phyloP scores from a whole-genome alignment of 2,113 vertebrate species.

The Cathartes aura region DNA sequence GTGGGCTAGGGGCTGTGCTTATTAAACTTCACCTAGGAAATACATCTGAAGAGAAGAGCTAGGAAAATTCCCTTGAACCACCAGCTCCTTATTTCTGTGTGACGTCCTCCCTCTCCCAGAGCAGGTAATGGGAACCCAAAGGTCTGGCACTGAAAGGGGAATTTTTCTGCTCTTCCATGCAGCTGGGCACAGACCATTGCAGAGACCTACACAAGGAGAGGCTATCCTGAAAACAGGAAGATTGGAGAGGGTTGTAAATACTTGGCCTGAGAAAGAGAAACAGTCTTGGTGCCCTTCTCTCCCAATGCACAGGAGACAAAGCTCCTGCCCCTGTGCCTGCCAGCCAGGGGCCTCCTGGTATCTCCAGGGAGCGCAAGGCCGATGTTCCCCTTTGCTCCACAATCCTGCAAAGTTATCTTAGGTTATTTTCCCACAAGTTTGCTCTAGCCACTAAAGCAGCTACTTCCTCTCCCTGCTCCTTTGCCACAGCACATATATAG shows the following conservation, averaged over 20 bases:
- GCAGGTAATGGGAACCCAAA: not conserved
- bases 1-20: not conserved
- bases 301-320: not conserved
- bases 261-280: not conserved
- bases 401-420: not conserved
- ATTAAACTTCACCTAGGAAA: not conserved
- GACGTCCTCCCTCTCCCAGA: not conserved
- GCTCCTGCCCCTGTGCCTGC: not conserved
- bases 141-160: not conserved
- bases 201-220: fast-evolving
- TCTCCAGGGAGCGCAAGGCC: not conserved
- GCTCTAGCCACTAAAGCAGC: not conserved
- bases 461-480: not conserved
- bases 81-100: not conserved
- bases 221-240: not conserved
- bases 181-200: not conserved
- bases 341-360: not conserved
- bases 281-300: not conserved
- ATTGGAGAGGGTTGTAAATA: not conserved
- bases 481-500: not conserved
- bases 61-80: not conserved
- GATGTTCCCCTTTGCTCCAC: not conserved
- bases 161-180: not conserved
- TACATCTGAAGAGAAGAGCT: not conserved
- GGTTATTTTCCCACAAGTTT: not conserved